phyloP scores from a whole-genome alignment of 2,797 vertebrate species.

The Rhyacichthys aspro region DNA sequence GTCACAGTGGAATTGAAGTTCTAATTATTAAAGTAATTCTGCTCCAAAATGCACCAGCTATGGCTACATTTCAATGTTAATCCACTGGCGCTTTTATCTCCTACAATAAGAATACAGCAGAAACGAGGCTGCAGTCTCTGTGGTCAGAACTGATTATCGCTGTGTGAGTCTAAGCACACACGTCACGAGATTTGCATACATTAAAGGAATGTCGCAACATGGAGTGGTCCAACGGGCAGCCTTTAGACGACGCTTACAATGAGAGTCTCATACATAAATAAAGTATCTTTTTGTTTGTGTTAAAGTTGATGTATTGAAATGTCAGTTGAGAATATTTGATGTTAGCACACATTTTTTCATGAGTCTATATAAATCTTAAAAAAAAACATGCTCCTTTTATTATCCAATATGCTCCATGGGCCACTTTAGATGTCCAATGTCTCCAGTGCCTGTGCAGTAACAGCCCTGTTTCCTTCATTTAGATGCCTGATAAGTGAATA shows the following conservation, averaged over 20 bases:
- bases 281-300: no score
- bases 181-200: conserved; percentile 7
- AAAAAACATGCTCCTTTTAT: no score
- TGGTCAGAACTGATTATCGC: conserved; percentile 39
- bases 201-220: background rate
- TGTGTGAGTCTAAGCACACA: conserved; percentile 4
- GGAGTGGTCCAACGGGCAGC: background rate
- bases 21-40: conserved; percentile 9
- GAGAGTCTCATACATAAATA: no score
- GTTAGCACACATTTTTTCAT: no score
- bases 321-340: no score
- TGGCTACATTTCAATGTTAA: conserved; percentile 40
- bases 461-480: background rate
- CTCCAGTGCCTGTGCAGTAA: no score
- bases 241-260: no score
- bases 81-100: conserved; percentile 31
- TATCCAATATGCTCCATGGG: no score
- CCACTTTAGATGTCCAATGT: no score
- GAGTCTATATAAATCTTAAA: no score
- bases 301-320: no score
- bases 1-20: conserved; percentile 5
- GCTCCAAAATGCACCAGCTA: conserved; percentile 9
- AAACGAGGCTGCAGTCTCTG: conserved; percentile 22
- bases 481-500: background rate
- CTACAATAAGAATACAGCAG: conserved; percentile 2